A percentile compares a stretch with the other conserved stretches of the same genome.
Evolutionary conservation across 1,140 invertebrate species (phyloP).

Genomic region (Harpegnathos saltator): DNA sequence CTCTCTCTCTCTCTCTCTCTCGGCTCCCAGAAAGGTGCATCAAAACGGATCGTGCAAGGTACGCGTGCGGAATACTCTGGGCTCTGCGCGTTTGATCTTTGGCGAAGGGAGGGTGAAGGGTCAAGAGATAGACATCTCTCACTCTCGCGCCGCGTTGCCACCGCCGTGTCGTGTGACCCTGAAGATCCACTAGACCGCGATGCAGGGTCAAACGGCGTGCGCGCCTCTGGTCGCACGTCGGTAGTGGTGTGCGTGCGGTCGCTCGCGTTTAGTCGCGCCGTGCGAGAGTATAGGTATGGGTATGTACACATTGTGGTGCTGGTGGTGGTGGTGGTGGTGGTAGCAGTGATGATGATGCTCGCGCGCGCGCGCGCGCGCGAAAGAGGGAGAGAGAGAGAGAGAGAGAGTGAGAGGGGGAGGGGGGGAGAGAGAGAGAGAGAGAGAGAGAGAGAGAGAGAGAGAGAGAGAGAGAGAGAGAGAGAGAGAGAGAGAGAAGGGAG

Average conservation of each 20-base stretch:
- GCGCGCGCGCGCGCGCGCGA: too few species aligned
- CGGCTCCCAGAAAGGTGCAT: too few species aligned
- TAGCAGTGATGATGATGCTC: conserved; percentile 32
- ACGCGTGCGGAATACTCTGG: too few species aligned
- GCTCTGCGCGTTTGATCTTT: too few species aligned
- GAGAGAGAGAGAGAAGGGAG: too few species aligned
- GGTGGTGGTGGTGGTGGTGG: conserved; percentile 5
- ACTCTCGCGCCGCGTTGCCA: not conserved
- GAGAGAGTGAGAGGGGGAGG: not conserved
- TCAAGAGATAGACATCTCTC: conserved; percentile 31
- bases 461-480: not conserved
- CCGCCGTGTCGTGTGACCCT: conserved; percentile 42
- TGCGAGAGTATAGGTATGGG: not conserved
- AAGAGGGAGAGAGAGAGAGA: not conserved
- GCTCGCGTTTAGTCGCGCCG: conserved; percentile 11
- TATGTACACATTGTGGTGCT: too few species aligned
- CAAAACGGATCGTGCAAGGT: too few species aligned
- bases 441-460: not conserved
- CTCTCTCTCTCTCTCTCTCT: too few species aligned
- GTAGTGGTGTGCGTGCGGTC: not conserved
- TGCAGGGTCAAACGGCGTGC: conserved; percentile 52
- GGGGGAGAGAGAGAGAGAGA: not conserved
- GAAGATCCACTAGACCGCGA: conserved; percentile 51
- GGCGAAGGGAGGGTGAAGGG: conserved; percentile 16
- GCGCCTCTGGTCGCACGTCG: conserved; percentile 14